Base-by-base conservation (phyloP, 2,888 invertebrate species). In the Serrognathus titanus region DNA sequence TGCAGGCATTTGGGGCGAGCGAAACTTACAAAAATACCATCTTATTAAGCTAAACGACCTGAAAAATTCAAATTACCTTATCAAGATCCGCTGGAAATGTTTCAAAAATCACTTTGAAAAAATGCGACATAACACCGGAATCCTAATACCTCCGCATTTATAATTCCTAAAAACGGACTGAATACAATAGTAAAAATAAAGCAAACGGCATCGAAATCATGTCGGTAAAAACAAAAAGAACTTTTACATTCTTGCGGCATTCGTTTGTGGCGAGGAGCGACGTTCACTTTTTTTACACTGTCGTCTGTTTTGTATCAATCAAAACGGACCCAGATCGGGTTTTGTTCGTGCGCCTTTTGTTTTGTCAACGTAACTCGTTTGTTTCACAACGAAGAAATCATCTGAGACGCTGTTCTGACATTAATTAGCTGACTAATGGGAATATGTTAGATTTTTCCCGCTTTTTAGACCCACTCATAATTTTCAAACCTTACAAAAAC, bases 271-370 rank as follows among this genome's bases (percentile, higher is more conserved):
- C 69, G 60, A 63, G 65, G 66, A 68, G 65, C 67, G 67, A 68
- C 69, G 66, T 69, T 70, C 70, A 69, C 69, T 70, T 73, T 51
- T 74, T 74, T 73, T 73, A 69, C 70, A 63, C 66, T 72, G 74
- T 66, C 73, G 74, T 73, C 73, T 72, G 74, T 73, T 73, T 73
- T 73, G 70, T 74, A 74, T 75, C 75, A 75, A 75, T 75, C 75
- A 75, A 75, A 74, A 71, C 66, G 66, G 60, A 62, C 66, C 66
- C 63, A 63, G 62, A 66, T 66, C 70, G 64, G 63, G 67, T 68
- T 69, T 65, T 64, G 59, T 66, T 66, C 63, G 66, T 65, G 60
- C 63, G 63, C 66, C 69, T 70, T 70, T 71, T 71, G 66, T 70
- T 71, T 69, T 69, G 67, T 71, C 68, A 64, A 64, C 59, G 63